Conservation (phyloP, 2,797 vertebrate species). For the Gobionotothen gibberifrons region DNA sequence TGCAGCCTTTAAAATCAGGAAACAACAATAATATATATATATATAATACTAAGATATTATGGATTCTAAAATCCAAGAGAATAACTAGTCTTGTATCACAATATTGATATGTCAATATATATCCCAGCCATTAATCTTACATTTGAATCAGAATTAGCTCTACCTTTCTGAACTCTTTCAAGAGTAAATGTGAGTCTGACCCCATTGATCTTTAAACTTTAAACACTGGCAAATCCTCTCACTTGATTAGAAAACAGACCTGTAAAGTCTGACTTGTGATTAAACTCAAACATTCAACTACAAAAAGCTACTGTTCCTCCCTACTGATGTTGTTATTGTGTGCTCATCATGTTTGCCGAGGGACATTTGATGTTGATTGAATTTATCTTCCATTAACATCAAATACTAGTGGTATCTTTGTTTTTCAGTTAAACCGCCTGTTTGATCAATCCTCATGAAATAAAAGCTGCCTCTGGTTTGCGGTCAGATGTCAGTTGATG, state of each 20-base stretch:
- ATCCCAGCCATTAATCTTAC: neutral
- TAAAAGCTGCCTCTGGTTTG: constrained; percentile 5
- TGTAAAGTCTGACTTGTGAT: constrained; percentile 6
- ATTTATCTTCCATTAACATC: constrained; percentile 2
- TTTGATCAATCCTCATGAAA: constrained; percentile 21
- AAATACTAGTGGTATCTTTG: neutral
- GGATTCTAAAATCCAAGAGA: too few species aligned
- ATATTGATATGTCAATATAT: too few species aligned
- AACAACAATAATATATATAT: too few species aligned
- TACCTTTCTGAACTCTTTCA: neutral
- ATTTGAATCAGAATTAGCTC: neutral
- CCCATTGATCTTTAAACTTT: constrained; percentile 9
- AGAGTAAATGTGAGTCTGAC: neutral
- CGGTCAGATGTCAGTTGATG: constrained; percentile 11
- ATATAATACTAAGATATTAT: too few species aligned
- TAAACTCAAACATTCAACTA: neutral
- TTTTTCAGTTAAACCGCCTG: neutral
- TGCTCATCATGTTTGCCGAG: constrained; percentile 10
- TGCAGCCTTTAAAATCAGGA: too few species aligned
- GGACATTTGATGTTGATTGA: constrained; percentile 38
- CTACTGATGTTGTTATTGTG: neutral
- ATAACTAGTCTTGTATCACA: too few species aligned
- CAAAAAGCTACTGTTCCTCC: constrained; percentile 11
- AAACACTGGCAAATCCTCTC: neutral
- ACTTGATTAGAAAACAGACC: constrained; percentile 18